phyloP scores from a whole-genome alignment of 2,113 vertebrate species.

The Rhynchomys soricoides region DNA sequence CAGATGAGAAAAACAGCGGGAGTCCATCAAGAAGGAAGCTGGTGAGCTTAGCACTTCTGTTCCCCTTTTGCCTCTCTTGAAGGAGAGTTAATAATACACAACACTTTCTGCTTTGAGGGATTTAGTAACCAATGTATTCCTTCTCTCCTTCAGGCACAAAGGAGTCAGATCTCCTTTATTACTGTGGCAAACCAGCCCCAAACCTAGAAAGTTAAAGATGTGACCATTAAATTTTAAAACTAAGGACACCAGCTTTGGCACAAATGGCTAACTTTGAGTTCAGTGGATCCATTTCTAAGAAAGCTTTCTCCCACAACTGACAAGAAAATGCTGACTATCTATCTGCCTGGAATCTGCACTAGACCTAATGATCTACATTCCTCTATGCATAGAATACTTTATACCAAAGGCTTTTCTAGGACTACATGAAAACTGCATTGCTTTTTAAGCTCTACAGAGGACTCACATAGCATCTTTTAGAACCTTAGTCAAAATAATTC shows the following conservation, averaged over 20 bases:
- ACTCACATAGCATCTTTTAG: neutral
- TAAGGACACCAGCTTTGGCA: neutral
- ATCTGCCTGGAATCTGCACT: neutral
- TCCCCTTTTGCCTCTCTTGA: neutral
- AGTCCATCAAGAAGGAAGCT: neutral
- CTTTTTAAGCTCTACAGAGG: neutral
- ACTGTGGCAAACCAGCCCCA: neutral
- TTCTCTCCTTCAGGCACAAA: neutral
- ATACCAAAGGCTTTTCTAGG: neutral
- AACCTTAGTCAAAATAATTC: neutral
- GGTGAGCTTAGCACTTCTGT: neutral
- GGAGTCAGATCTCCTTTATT: neutral
- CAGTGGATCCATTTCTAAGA: neutral
- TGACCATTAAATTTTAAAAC: neutral
- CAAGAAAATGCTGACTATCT: neutral
- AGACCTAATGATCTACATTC: neutral
- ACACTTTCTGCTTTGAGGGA: neutral
- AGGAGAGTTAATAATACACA: conserved; percentile 14
- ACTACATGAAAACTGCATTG: neutral
- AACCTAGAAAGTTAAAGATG: neutral
- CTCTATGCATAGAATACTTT: neutral
- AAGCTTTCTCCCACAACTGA: neutral
- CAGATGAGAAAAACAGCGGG: neutral
- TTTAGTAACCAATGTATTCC: neutral
- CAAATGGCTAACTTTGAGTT: neutral